Evolutionary conservation across 2,113 vertebrate genomes (phyloP).

Genomic region (Vombatus ursinus): DNA sequence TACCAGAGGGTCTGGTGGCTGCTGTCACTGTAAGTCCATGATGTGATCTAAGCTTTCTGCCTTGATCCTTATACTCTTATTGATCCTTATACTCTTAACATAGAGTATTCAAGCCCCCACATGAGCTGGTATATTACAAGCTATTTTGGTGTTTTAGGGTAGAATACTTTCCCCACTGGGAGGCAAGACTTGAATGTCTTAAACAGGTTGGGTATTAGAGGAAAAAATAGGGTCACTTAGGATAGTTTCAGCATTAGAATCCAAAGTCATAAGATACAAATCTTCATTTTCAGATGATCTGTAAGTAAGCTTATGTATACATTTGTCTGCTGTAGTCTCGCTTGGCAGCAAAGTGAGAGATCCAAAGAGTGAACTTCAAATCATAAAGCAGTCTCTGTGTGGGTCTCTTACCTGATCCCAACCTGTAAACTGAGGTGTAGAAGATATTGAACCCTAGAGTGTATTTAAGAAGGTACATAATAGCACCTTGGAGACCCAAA

Average conservation of each 20-base stretch:
- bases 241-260: background rate
- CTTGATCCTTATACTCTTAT: background rate
- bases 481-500: background rate
- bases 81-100: background rate
- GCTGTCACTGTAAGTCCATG: conserved; percentile 86
- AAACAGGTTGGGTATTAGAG: background rate
- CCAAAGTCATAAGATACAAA: background rate
- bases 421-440: background rate
- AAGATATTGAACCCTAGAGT: background rate
- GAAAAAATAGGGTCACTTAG: background rate
- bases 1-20: conserved; percentile 88
- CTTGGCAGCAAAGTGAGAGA: background rate
- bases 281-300: conserved; percentile 19
- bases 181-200: background rate
- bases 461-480: background rate
- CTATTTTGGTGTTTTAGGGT: background rate
- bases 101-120: background rate
- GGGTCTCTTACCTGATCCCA: background rate
- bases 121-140: background rate
- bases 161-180: background rate
- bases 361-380: no score
- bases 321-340: background rate
- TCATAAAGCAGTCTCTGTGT: background rate
- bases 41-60: background rate
- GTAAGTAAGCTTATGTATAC: background rate